Evolutionary conservation across 1,140 invertebrate species (phyloP).

Genomic region (Neuroterus valhalla): DNA sequence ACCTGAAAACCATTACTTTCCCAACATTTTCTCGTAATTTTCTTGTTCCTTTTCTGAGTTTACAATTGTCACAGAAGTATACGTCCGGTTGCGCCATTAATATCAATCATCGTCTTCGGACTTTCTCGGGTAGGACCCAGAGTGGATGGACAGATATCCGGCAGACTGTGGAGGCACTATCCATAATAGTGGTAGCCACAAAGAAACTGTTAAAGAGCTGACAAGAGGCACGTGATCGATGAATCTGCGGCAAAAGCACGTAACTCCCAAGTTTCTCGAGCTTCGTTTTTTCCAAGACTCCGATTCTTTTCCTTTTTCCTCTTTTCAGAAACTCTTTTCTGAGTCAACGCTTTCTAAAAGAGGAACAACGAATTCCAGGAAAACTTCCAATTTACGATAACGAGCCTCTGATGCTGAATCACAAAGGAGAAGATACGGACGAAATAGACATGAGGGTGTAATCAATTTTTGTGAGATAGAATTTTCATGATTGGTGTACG

Average conservation of each 20-base stretch:
- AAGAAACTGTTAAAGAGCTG: constrained; percentile 30
- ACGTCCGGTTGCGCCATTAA: not conserved
- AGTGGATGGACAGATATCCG: constrained; percentile 17
- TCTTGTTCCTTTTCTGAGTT: not conserved
- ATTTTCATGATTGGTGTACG: no score
- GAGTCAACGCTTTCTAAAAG: constrained; percentile 16
- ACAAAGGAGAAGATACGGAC: not conserved
- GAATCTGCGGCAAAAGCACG: constrained; percentile 27
- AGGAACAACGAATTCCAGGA: constrained; percentile 6
- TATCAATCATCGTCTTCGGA: not conserved
- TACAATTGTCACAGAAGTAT: not conserved
- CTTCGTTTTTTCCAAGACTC: constrained; percentile 2
- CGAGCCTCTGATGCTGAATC: constrained; percentile 2
- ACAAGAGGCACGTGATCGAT: constrained; percentile 15
- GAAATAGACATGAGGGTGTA: no score
- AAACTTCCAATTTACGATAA: constrained; percentile 27
- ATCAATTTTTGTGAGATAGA: no score
- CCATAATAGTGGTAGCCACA: constrained; percentile 17
- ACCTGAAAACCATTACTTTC: not conserved
- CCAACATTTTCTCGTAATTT: not conserved
- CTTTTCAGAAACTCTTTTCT: constrained; percentile 29
- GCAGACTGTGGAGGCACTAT: not conserved
- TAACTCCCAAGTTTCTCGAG: constrained; percentile 1
- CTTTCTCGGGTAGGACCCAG: constrained; percentile 8
- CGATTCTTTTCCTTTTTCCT: constrained; percentile 28